Percentiles rank a stretch among this genome's conserved stretches.
Conservation (phyloP, 2,113 vertebrate genomes). For the Paramormyrops kingsleyae region DNA sequence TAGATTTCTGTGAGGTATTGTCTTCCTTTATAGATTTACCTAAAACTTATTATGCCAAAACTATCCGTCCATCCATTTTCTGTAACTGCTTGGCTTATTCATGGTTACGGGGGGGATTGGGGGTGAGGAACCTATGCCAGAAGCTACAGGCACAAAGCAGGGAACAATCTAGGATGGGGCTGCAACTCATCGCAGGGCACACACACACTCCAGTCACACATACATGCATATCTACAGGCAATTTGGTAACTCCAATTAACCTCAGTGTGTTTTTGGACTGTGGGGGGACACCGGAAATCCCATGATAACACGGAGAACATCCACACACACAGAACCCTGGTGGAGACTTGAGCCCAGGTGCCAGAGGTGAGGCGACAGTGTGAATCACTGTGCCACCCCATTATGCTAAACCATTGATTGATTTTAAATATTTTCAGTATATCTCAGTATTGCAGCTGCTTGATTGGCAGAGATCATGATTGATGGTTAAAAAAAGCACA, state of each 20-base stretch:
- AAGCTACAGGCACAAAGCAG: not conserved
- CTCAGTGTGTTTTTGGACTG: not conserved
- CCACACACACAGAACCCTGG: not conserved
- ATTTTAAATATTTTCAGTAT: too few species aligned
- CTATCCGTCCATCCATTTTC: constrained; percentile 27
- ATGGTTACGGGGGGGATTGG: constrained; percentile 29
- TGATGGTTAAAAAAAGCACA: too few species aligned
- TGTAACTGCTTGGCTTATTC: not conserved
- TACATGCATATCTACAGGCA: not conserved
- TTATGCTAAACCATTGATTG: too few species aligned
- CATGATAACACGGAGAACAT: not conserved
- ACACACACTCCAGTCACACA: not conserved
- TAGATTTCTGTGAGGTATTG: constrained; percentile 98
- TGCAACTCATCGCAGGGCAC: not conserved
- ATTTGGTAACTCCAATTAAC: not conserved
- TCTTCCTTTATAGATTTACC: constrained; percentile 99
- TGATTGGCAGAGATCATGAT: too few species aligned
- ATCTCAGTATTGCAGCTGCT: too few species aligned
- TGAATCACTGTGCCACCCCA: too few species aligned
- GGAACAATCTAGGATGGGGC: not conserved
- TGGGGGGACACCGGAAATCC: not conserved
- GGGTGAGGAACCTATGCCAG: not conserved
- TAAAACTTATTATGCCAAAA: constrained; percentile 99
- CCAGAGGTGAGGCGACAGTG: too few species aligned
- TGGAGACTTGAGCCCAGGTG: too few species aligned